Conservation (phyloP, 2,888 invertebrate genomes). For the Lasioglossum calceatum region DNA sequence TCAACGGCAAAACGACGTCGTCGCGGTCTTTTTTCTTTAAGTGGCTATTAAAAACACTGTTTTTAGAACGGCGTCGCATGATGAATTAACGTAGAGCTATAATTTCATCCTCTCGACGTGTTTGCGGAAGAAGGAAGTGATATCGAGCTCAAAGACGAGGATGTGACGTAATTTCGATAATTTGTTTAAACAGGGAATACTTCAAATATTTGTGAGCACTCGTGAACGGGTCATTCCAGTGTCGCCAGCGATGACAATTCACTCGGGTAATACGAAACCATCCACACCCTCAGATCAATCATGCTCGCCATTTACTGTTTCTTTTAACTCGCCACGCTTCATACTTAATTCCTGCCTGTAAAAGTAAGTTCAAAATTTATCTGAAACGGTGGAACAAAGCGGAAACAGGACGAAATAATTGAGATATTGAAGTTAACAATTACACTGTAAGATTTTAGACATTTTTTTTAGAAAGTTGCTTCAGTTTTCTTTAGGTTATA, state of each 20-base stretch:
- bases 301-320: conserved; percentile 54
- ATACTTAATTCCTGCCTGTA: background rate
- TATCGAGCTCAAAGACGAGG: conserved; percentile 11
- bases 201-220: conserved; percentile 61
- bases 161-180: conserved; percentile 51
- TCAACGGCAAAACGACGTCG: background rate
- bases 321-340: conserved; percentile 43
- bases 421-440: background rate
- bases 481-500: background rate
- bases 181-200: conserved; percentile 56
- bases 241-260: conserved; percentile 64
- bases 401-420: background rate
- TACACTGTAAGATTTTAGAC: no score
- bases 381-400: background rate
- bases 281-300: conserved; percentile 73
- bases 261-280: conserved; percentile 69
- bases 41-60: conserved; percentile 1
- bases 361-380: background rate
- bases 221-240: conserved; percentile 1
- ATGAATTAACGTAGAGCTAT: background rate
- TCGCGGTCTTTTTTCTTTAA: background rate
- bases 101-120: conserved; percentile 6
- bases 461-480: background rate
- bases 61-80: background rate
- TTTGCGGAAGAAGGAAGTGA: conserved; percentile 17